These are phyloP conservation scores for Ameiurus melas DNA, from an alignment of 2,113 vertebrate genomes.

Conservation along the genomic window DNA sequence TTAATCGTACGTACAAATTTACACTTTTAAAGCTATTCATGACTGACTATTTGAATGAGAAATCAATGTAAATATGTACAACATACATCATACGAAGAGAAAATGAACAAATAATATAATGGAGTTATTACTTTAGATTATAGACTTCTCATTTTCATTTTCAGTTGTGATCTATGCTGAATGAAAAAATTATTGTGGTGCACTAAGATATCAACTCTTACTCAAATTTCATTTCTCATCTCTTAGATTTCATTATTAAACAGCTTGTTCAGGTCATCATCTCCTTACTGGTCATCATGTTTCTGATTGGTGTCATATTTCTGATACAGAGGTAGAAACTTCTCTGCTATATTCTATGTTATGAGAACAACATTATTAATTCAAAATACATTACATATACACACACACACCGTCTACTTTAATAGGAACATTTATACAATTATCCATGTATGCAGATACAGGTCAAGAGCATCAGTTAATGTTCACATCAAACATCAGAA, in stretches of 20 bases:
- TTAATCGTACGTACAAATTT: conserved; percentile 53
- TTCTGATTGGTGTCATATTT: conserved; percentile 24
- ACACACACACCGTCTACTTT: not conserved
- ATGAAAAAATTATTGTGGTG: not conserved
- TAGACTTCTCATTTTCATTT: not conserved
- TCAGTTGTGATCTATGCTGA: not conserved
- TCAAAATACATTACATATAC: not conserved
- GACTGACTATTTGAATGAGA: not conserved
- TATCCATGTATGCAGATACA: not conserved
- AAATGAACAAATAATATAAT: not conserved
- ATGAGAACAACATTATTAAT: not conserved
- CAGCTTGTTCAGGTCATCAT: not conserved
- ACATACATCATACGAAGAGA: not conserved
- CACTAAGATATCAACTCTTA: not conserved
- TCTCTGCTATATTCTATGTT: not conserved
- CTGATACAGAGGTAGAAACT: conserved; percentile 58
- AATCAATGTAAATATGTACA: not conserved
- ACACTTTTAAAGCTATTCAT: not conserved
- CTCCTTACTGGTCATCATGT: conserved; percentile 26
- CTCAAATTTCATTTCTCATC: not conserved
- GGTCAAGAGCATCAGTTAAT: not conserved
- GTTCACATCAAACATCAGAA: not conserved
- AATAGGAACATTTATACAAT: not conserved
- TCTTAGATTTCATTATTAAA: conserved; percentile 33
- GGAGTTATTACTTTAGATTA: not conserved